Evolutionary conservation across 2,888 invertebrate genomes (phyloP), one percentile per base, ranked within the genome.

Genomic region (Diloba caeruleocephala): DNA sequence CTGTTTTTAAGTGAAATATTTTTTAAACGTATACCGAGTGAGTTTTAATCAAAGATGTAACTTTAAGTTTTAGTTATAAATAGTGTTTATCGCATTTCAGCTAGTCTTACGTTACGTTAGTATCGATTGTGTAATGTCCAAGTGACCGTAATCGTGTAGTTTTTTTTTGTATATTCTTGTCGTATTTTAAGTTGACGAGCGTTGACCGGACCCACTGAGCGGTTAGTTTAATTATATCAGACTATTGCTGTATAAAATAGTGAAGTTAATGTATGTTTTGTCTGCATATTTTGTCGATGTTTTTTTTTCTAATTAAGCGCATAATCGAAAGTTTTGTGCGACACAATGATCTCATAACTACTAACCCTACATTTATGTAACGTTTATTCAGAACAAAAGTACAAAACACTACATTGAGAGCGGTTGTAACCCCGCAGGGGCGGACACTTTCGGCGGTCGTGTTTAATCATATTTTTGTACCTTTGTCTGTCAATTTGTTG

Each of bases 41-140:
- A 92, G 90, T 91, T 91, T 88, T 87, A 88, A 92, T 91, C 93
- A 92, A 93, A 92, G 93, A 93, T 92, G 87, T 92, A 91, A 88
- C 73, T 88, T 90, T 90, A 92, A 89, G 89, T 91, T 92, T 83
- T 83, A 85, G 79, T 84, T 81, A 87, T 84, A 78, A 79, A 81
- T 92, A 91, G 91, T 92, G 85, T 90, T 89, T 90, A 91, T 90
- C 87, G 90, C 93, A 91, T 92, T 92, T 93, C 91, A 87, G 84
- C 93, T 93, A 93, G 93, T 93, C 93, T 92, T 92, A 92, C 89
- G 89, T 92, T 91, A 84, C 79, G 81, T 89, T 89, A 88, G 87
- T 87, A 78, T 87, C 86, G 87, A 85, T 84, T 77, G 79, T 79
- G 85, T 88, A 82, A 85, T 80, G 82, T 85, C 82, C 82, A 81